These are phyloP conservation scores for Spilarctia lutea DNA, from an alignment of 2,888 invertebrate genomes.

Conservation along the genomic window DNA sequence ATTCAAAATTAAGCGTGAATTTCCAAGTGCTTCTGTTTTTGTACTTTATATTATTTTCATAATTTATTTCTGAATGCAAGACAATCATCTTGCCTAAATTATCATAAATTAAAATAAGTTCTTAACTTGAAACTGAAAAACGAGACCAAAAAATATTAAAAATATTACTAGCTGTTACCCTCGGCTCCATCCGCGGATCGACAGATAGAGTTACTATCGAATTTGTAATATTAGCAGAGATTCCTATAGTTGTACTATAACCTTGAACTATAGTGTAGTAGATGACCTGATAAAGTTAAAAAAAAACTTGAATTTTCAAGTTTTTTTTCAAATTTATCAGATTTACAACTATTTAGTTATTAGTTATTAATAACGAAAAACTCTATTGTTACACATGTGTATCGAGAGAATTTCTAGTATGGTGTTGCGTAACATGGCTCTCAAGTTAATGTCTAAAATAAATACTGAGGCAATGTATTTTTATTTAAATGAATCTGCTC, in stretches of 20 bases:
- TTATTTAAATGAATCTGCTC: constrained; percentile 36
- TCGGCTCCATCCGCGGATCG: no score
- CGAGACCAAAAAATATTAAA: no score
- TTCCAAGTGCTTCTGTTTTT: constrained; percentile 45
- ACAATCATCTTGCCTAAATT: constrained; percentile 23
- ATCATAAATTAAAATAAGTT: not conserved
- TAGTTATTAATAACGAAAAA: not conserved
- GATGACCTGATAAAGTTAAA: not conserved
- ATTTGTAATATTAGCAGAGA: not conserved
- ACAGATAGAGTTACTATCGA: no score
- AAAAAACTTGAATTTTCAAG: no score
- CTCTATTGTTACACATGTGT: constrained; percentile 8
- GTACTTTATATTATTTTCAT: constrained; percentile 46
- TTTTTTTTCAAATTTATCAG: no score
- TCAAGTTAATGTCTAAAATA: constrained; percentile 13
- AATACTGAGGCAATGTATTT: constrained; percentile 24
- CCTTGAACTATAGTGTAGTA: not conserved
- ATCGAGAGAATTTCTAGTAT: not conserved
- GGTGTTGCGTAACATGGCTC: constrained; percentile 16
- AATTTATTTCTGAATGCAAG: constrained; percentile 45
- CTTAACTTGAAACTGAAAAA: not conserved
- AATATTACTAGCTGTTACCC: no score
- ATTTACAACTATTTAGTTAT: no score
- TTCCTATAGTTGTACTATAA: not conserved
- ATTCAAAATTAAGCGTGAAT: constrained; percentile 37